Percentiles rank a stretch among this genome's conserved stretches.
Evolutionary conservation across 2,113 vertebrate species (phyloP).

Genomic region (Labeo catla): DNA sequence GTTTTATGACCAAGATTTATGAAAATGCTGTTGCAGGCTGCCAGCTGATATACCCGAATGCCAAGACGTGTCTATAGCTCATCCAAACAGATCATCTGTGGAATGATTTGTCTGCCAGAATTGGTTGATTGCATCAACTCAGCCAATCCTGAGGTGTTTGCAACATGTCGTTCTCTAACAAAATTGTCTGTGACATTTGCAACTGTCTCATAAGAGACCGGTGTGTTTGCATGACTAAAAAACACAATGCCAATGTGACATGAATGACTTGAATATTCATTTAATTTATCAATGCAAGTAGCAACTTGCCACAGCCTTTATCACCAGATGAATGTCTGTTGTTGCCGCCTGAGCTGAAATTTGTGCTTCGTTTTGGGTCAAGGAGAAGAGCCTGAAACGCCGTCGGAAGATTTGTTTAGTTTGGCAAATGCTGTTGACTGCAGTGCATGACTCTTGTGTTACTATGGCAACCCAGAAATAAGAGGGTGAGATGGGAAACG

Average conservation of each 20-base stretch:
- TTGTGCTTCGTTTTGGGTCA: neutral
- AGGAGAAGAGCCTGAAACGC: conserved; percentile 19
- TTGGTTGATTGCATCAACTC: neutral
- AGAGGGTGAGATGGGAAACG: conserved; percentile 48
- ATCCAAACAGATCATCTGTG: neutral
- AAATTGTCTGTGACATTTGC: neutral
- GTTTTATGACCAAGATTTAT: neutral
- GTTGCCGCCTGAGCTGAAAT: neutral
- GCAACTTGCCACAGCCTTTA: neutral
- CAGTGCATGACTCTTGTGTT: conserved; percentile 57
- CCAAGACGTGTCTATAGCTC: neutral
- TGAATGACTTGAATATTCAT: neutral
- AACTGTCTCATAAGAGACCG: neutral
- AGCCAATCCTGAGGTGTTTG: neutral
- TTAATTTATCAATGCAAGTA: neutral
- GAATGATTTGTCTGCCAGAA: neutral
- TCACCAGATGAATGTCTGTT: neutral
- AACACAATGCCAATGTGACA: neutral
- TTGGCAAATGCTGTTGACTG: conserved; percentile 31
- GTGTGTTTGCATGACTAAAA: neutral
- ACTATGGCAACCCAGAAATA: conserved; percentile 67
- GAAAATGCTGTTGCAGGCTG: neutral
- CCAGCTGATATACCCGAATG: neutral
- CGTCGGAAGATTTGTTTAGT: conserved; percentile 6
- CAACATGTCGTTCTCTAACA: neutral